Conservation (phyloP, 2,888 invertebrate species). For the Archips xylosteana region DNA sequence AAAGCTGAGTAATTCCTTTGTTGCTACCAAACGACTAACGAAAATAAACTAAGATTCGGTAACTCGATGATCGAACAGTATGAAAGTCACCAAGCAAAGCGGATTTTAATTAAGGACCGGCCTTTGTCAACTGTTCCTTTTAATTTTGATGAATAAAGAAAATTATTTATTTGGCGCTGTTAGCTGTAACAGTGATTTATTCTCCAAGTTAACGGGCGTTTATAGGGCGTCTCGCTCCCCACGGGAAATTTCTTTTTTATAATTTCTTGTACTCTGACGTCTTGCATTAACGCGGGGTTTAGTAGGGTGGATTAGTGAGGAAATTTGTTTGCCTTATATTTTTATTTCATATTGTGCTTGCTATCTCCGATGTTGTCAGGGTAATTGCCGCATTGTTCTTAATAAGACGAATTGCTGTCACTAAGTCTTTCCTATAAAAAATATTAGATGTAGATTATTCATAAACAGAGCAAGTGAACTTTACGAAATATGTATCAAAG, state of each 20-base stretch:
- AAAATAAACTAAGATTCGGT: constrained; percentile 58
- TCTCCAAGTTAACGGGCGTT: constrained; percentile 71
- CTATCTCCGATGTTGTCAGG: not conserved
- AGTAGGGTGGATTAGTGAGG: constrained; percentile 35
- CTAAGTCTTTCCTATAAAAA: not conserved
- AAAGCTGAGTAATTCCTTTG: constrained; percentile 48
- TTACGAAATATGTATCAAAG: too few relatives aligned
- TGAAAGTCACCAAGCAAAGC: constrained; percentile 67
- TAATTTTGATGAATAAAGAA: constrained; percentile 85
- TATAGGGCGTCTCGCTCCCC: constrained; percentile 67
- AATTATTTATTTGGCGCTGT: constrained; percentile 82
- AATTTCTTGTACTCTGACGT: constrained; percentile 64
- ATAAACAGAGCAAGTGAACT: too few relatives aligned
- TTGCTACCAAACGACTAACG: constrained; percentile 48
- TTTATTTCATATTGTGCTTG: constrained; percentile 15
- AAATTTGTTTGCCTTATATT: constrained; percentile 33
- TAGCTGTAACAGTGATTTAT: constrained; percentile 80
- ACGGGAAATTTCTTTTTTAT: constrained; percentile 73
- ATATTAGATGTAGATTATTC: not conserved
- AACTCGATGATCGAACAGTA: constrained; percentile 64
- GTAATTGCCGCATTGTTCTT: not conserved
- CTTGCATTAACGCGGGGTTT: constrained; percentile 59
- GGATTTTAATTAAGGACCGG: constrained; percentile 78
- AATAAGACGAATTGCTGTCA: not conserved
- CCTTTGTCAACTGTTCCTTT: constrained; percentile 83